These are phyloP conservation scores for Cyprinodon tularosa DNA, from an alignment of 2,113 vertebrate genomes.

Conservation along the genomic window DNA sequence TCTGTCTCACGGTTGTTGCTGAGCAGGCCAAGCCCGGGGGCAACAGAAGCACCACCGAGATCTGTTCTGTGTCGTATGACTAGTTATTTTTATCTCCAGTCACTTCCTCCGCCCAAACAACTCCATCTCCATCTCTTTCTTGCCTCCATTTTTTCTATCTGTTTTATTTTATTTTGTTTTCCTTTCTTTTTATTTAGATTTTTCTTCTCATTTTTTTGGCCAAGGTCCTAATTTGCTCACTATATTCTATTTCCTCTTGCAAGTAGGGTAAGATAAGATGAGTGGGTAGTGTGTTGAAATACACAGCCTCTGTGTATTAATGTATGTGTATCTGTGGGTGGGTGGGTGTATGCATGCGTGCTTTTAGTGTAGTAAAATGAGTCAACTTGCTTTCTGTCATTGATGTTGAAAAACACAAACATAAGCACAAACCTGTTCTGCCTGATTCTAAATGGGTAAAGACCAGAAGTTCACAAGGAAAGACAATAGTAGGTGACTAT, in stretches of 20 bases:
- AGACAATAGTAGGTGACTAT: conserved; percentile 3
- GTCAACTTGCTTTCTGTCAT: conserved; percentile 61
- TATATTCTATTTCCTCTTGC: conserved; percentile 56
- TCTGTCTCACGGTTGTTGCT: conserved; percentile 43
- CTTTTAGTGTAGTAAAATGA: conserved; percentile 34
- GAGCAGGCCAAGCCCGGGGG: conserved; percentile 81
- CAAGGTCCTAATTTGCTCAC: conserved; percentile 44
- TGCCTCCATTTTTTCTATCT: conserved; percentile 12
- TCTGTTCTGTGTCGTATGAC: conserved; percentile 84
- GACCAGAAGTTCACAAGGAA: conserved; percentile 29
- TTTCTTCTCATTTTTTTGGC: conserved; percentile 43
- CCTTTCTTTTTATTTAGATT: conserved; percentile 24
- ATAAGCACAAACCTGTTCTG: conserved; percentile 44
- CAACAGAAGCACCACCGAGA: conserved; percentile 77
- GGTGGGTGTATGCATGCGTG: background rate
- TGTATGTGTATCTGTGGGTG: conserved; percentile 9
- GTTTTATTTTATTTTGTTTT: conserved; percentile 21
- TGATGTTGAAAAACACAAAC: conserved; percentile 60
- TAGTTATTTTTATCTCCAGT: conserved; percentile 91
- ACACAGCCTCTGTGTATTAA: conserved; percentile 1
- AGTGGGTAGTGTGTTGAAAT: conserved; percentile 49
- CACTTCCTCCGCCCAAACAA: conserved; percentile 81
- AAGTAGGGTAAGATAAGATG: conserved; percentile 51
- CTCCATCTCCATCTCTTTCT: conserved; percentile 56
- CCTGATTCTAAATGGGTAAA: conserved; percentile 39